Evolutionary conservation across 2,888 invertebrate species (phyloP), one percentile per base, ranked within the genome.

Genomic region (Acrocyrtus sp.): DNA sequence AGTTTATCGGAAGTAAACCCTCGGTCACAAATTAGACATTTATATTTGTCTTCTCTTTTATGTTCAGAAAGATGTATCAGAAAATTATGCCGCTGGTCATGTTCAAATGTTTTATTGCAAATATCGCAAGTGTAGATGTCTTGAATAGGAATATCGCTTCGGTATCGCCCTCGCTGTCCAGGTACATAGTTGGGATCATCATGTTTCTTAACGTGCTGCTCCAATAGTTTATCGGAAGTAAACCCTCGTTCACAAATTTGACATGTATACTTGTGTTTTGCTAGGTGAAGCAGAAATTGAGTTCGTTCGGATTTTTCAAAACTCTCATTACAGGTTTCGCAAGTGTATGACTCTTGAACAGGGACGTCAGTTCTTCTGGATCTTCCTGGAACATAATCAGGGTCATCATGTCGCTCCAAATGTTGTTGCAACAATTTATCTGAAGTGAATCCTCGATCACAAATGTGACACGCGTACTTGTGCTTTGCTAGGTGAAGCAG

Each of bases 131-230:
- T 27, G 24, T 70, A 70, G 8, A 29, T 26, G 10, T 50, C 41
- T 24, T 70, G 70, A 27, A 50, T 22, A 1, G 70, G 70, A 29
- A 70, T 62, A 50, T 70, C 62, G 15, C 19, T 10, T 17, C 62
- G 48, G n/a, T n/a, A n/a, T n/a, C n/a, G n/a, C 3, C 26, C 12
- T 15, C 19, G 24, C 2, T 24, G 3, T 1, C 51, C 26, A 24
- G 50, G 41, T 12, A 17, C 41, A 56, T 39, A 70, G 3, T 24
- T 22, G 3, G 69, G 69, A 27, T 70, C 69, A 0, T 47, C 21
- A 41, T 70, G 69, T 10, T 41, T 45, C 5, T 70, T 8, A 10
- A 70, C 17, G 41, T 70, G 69, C 12, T 26, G 24, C 1, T 39
- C 8, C 2, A 66, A 24, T 15, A 27, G 26, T 24, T 22, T 4